Percentiles rank a stretch among this genome's conserved stretches.
Conservation (phyloP, 2,113 vertebrate species). For the Sisor rabdophorus region DNA sequence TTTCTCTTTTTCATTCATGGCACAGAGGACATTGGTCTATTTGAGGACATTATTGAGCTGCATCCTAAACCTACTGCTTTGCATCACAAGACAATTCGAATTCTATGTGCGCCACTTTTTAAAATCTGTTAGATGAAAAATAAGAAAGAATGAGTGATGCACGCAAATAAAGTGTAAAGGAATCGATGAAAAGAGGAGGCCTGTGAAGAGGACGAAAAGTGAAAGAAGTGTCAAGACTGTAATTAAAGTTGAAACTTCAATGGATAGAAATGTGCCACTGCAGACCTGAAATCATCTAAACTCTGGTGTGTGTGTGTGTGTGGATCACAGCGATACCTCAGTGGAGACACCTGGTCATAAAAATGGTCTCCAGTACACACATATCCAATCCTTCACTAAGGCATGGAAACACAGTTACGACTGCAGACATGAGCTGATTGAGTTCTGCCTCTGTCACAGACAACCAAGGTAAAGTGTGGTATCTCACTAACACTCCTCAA, state of each 20-base stretch:
- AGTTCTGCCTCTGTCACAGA: slow-evolving; percentile 41
- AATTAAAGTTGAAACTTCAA: slow-evolving; percentile 22
- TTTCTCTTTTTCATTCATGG: slow-evolving; percentile 5
- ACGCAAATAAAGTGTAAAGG: slow-evolving; percentile 3
- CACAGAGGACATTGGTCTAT: background rate
- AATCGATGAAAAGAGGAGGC: slow-evolving; percentile 28
- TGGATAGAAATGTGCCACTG: slow-evolving; percentile 13
- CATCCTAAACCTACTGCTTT: background rate
- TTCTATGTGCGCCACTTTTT: background rate
- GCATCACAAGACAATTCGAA: background rate
- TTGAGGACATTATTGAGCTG: slow-evolving; percentile 5
- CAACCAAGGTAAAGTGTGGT: slow-evolving; percentile 43
- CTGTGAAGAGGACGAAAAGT: background rate
- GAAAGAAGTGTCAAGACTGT: background rate
- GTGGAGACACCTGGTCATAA: slow-evolving; percentile 24
- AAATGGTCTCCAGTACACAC: slow-evolving; percentile 3
- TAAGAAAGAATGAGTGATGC: slow-evolving; percentile 11
- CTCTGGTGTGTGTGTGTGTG: slow-evolving; percentile 1
- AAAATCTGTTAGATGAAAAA: background rate
- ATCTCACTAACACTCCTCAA: background rate
- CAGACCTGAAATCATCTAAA: background rate
- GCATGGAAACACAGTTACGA: slow-evolving; percentile 9
- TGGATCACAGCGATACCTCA: background rate
- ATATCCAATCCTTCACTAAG: slow-evolving; percentile 1
- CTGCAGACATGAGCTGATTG: slow-evolving; percentile 43